These are phyloP conservation scores for Bubo bubo DNA, from an alignment of 2,113 vertebrate species.

Conservation along the genomic window DNA sequence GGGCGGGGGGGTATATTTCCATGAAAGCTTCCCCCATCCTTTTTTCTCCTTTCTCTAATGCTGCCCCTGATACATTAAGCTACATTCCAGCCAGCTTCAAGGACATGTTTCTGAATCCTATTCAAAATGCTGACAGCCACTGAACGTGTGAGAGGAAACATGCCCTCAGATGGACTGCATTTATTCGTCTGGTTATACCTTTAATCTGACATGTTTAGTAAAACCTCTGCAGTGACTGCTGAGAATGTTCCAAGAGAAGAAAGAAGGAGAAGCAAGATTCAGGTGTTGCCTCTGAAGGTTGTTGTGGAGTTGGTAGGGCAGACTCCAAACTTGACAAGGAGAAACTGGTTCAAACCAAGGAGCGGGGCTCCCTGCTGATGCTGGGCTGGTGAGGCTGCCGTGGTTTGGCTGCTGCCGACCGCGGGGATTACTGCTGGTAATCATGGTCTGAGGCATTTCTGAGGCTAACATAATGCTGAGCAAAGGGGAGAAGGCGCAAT, in stretches of 20 bases:
- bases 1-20: not conserved
- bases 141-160: conserved; percentile 42
- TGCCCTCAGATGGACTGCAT: conserved; percentile 52
- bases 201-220: conserved; percentile 68
- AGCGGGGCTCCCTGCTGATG: not conserved
- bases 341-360: not conserved
- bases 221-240: conserved; percentile 21
- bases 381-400: not conserved
- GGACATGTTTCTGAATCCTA: conserved; percentile 61
- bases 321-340: not conserved
- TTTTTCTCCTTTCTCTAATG: conserved; percentile 34
- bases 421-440: not conserved
- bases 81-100: conserved; percentile 40
- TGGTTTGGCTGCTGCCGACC: not conserved
- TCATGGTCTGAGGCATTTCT: not conserved
- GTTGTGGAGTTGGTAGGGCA: not conserved
- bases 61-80: conserved; percentile 10
- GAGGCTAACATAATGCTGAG: not conserved
- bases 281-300: conserved; percentile 24
- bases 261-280: not conserved
- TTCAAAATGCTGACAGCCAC: conserved; percentile 45
- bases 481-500: not conserved
- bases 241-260: not conserved
- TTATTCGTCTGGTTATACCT: conserved; percentile 22
- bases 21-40: conserved; percentile 37